Conservation (phyloP, 2,113 vertebrate genomes). For the Cephalopholis sonnerati region DNA sequence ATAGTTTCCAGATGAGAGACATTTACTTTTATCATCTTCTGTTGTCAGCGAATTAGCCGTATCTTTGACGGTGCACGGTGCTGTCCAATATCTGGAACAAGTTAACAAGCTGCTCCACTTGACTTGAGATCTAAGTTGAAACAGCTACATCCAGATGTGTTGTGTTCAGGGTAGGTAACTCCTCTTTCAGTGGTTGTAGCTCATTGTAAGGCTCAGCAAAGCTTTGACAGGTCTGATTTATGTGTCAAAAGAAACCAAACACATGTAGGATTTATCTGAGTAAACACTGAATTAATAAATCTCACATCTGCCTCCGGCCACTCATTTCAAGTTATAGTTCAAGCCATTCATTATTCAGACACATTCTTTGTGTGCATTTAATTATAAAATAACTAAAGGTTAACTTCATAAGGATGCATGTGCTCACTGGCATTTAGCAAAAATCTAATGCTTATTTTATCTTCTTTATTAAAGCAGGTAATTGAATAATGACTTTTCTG, state of each 20-base stretch:
- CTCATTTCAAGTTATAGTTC: slow-evolving; percentile 22
- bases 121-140: slow-evolving; percentile 54
- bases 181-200: slow-evolving; percentile 14
- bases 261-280: neutral
- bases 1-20: slow-evolving; percentile 72
- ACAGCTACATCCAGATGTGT: slow-evolving; percentile 66
- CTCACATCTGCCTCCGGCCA: neutral
- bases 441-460: slow-evolving; percentile 49
- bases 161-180: slow-evolving; percentile 19
- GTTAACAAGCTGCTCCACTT: slow-evolving; percentile 60
- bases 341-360: slow-evolving; percentile 39
- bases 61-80: slow-evolving; percentile 49
- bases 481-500: slow-evolving; percentile 70
- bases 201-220: slow-evolving; percentile 19
- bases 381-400: slow-evolving; percentile 47
- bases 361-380: slow-evolving; percentile 30
- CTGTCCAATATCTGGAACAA: slow-evolving; percentile 52
- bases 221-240: slow-evolving; percentile 7
- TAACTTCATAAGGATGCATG: slow-evolving; percentile 47
- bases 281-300: slow-evolving; percentile 8
- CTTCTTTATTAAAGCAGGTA: slow-evolving; percentile 65
- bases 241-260: neutral
- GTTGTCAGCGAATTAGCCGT: slow-evolving; percentile 49
- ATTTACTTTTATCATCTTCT: slow-evolving; percentile 59
- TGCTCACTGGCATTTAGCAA: slow-evolving; percentile 60